Evolutionary conservation across 2,113 vertebrate genomes (phyloP), one percentile per base, ranked within the genome.

Genomic region (Pterocles gutturalis): DNA sequence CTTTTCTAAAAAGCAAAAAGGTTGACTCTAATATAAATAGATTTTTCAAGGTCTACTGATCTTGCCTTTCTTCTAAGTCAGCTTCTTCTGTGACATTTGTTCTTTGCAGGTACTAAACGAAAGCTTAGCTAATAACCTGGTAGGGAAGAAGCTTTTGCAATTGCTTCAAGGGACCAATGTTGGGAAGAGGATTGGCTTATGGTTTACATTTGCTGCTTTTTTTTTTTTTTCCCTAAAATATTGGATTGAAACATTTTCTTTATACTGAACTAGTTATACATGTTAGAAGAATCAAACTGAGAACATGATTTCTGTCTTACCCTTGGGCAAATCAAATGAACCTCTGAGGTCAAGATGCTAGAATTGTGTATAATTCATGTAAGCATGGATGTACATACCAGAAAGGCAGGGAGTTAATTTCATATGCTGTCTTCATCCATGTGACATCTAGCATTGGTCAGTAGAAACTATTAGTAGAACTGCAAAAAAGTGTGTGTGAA

Each of bases 61-160:
- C 66, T 96, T 97, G 75, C 89, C 82, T 86, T 67, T 48, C 82
- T 93, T 88, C 86, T 87, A 77, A 93, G 21, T 94, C 94, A 93
- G 82, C 28, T 36, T 65, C 78, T 80, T 53, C 95, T 66, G 82
- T 71, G 48, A 5, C 64, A 53, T 20, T 82, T 36, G 51, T 87
- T 96, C 87, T 95, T 84, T 79, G 49, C 38, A 58, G 3, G 77
- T 64, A 12, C 49, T 73, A 53, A 3, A 60, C 7, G 22, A 48
- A 65, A 89, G 49, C 70, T 81, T 78, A 91, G 51, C 73, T 82
- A 55, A 13, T 73, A 55, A 71, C 67, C 33, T 1, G 4, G 4
- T 22, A 53, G 9, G 1, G 17, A 96, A 66, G 77, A 89, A 67
- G 65, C 89, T 69, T 96, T 85, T 85, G 41, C 16, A 11, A 22